Conservation (phyloP, 2,797 vertebrate species). For the Cyclopterus lumpus region DNA sequence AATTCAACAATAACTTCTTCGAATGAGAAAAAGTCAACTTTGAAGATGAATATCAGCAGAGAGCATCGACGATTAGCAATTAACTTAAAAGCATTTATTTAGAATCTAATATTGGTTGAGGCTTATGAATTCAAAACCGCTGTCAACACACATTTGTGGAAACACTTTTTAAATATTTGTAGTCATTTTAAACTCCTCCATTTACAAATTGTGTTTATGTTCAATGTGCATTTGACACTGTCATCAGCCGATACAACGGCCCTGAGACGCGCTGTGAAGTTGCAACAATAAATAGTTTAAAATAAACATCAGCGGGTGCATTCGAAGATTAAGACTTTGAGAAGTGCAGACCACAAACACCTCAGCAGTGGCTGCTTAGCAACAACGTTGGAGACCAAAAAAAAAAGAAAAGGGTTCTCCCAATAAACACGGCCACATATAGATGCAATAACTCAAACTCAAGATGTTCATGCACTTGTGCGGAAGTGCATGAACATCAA, state of each 20-base stretch:
- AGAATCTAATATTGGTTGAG: not conserved
- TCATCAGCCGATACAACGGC: no score
- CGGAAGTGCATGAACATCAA: no score
- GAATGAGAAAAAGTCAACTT: not conserved
- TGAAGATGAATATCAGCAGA: not conserved
- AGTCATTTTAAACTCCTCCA: not conserved
- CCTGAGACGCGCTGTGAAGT: not conserved
- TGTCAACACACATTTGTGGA: constrained; percentile 16
- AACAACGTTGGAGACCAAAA: constrained; percentile 13
- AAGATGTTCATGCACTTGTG: not conserved
- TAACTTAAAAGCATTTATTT: not conserved
- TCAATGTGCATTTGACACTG: not conserved
- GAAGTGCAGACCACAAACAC: not conserved
- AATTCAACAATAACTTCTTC: not conserved
- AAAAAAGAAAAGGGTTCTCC: not conserved
- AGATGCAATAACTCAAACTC: constrained; percentile 2
- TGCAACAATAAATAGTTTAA: not conserved
- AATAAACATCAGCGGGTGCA: not conserved
- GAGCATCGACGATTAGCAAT: not conserved
- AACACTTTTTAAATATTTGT: not conserved
- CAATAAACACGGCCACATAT: not conserved
- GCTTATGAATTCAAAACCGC: not conserved
- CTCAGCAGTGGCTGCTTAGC: constrained; percentile 13
- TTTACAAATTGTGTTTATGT: constrained; percentile 2
- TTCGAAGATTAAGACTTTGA: not conserved